Conservation (phyloP, 1,140 invertebrate genomes). For the Drosophila murphyi region DNA sequence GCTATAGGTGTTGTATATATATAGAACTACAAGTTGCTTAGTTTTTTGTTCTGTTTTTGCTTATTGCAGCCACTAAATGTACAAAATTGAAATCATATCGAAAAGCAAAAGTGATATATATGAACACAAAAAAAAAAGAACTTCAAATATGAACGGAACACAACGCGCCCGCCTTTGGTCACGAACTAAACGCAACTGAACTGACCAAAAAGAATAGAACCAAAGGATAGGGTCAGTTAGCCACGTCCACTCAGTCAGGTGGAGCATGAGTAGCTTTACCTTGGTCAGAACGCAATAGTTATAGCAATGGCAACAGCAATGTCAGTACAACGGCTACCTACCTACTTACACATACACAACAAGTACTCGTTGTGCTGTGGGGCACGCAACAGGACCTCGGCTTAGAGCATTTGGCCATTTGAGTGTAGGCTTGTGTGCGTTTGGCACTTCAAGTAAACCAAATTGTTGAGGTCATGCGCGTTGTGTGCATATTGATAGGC, state of each 20-base stretch:
- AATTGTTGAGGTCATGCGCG: constrained; percentile 81
- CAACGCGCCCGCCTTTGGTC: constrained; percentile 73
- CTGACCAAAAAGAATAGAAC: constrained; percentile 65
- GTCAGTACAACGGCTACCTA: constrained; percentile 13
- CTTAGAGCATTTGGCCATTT: constrained; percentile 14
- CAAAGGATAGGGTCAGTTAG: constrained; percentile 62
- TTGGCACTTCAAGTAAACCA: constrained; percentile 74
- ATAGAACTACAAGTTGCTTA: constrained; percentile 28
- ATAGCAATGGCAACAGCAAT: constrained; percentile 20
- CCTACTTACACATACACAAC: constrained; percentile 15
- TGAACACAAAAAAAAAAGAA: constrained; percentile 4
- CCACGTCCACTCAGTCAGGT: constrained; percentile 1
- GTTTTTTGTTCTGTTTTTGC: constrained; percentile 7
- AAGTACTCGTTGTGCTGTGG: constrained; percentile 24
- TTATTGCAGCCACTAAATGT: constrained; percentile 10
- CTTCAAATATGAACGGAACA: constrained; percentile 57
- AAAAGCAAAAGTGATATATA: constrained; percentile 41
- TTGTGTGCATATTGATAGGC: constrained; percentile 72
- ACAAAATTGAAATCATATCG: constrained; percentile 59
- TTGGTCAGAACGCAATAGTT: constrained; percentile 44
- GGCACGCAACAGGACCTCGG: constrained; percentile 73
- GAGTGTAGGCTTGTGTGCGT: constrained; percentile 56
- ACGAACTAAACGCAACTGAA: constrained; percentile 79
- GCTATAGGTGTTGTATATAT: constrained; percentile 18
- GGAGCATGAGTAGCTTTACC: not conserved